Conservation (phyloP, 2,888 invertebrate species). For the Napeogenes inachia region DNA sequence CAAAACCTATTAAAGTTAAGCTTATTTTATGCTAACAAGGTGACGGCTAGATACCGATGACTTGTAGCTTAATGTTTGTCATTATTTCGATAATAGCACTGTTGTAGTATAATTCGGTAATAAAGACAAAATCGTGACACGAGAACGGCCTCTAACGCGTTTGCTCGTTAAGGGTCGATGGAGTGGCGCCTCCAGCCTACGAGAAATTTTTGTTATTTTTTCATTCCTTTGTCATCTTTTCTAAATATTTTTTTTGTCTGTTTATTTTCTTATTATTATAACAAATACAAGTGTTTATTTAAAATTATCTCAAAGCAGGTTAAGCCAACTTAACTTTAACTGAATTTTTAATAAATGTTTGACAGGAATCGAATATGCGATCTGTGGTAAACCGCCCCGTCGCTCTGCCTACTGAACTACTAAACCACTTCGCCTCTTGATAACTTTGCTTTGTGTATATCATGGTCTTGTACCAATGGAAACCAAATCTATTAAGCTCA, state of each 20-base stretch:
- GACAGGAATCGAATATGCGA: too few relatives aligned
- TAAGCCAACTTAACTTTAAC: too few relatives aligned
- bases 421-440: too few relatives aligned
- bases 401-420: too few relatives aligned
- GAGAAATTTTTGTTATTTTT: not conserved
- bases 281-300: not conserved
- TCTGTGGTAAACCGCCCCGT: too few relatives aligned
- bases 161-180: slow-evolving; percentile 19
- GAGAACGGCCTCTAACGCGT: slow-evolving; percentile 19
- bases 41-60: not conserved
- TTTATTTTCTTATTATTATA: not conserved
- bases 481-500: too few relatives aligned
- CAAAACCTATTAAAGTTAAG: too few relatives aligned
- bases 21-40: not conserved
- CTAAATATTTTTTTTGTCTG: not conserved
- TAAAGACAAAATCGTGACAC: slow-evolving; percentile 22
- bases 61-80: not conserved
- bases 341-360: too few relatives aligned
- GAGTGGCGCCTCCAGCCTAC: slow-evolving; percentile 12
- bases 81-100: slow-evolving; percentile 9
- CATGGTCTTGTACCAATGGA: too few relatives aligned
- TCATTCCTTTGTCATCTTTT: not conserved
- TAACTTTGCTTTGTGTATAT: too few relatives aligned
- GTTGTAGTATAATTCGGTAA: slow-evolving; percentile 21
- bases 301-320: too few relatives aligned